Base-by-base conservation (phyloP, 2,888 invertebrate species). In the Callyntrura sp. region DNA sequence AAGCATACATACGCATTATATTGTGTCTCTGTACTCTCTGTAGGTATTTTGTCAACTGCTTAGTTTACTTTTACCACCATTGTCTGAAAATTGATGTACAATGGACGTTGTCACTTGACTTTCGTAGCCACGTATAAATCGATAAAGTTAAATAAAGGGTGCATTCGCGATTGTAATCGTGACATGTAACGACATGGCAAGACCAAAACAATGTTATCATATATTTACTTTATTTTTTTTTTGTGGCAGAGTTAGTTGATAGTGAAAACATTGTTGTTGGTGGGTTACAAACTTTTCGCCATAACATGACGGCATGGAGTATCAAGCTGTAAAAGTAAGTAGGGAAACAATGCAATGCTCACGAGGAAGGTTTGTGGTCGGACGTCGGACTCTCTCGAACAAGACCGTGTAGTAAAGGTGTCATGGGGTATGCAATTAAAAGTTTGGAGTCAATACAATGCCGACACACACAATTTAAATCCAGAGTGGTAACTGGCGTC, bases 31-130 rank as follows among this genome's bases (percentile, higher is more conserved):
- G 9, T 35, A 35, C 43, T 17, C 25, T 25, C n/a, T 35, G 6
- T 35, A 35, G 35, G 17, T 20, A 17, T 14, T 60, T 20, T 51
- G 48, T 48, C 43, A 68, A 43, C 25, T 62, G 12, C 25, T 23
- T 14, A 62, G 48, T 51, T 84, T 55, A 28, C 12, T 70, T 60
- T 6, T 48, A 60, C 57, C 62, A n/a, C 81, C 28, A 25, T 23
- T 81, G 35, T 45, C 17, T 23, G 23, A 20, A n/a, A n/a, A n/a
- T 14, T 62, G 28, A 60, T 60, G 17, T 62, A 9, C 68, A 17
- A 57, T 60, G 35, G 35, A 43, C 6, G 73, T 45, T 85, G 85
- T 76, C 85, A 43, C 76, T 85, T 76, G 60, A 76, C 85, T 62
- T 76, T 60, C 76, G 45, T 20, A n/a, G 51, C 28, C 68, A 68